Conservation (phyloP, 2,113 vertebrate genomes). For the Cygnus buccinator region DNA sequence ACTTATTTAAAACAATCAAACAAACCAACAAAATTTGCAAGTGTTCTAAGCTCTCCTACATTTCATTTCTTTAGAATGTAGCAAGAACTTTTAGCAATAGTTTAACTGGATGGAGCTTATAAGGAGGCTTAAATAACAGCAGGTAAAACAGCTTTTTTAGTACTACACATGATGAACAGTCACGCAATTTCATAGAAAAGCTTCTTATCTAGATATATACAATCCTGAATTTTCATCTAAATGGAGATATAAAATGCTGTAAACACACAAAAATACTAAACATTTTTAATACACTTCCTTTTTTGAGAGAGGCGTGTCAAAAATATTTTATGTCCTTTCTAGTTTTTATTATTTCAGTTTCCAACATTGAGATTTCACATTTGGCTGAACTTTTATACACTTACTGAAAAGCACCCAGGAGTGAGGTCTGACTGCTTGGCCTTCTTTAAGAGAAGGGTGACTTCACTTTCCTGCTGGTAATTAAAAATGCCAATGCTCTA, state of each 20-base stretch:
- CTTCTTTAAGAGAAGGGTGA: not conserved
- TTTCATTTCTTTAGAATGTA: not conserved
- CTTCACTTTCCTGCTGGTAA: not conserved
- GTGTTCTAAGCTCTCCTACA: not conserved
- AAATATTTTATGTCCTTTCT: not conserved
- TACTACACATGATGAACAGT: not conserved
- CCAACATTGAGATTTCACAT: not conserved
- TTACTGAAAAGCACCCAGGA: not conserved
- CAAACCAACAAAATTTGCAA: not conserved
- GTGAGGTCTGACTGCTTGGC: not conserved
- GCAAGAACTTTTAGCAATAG: not conserved
- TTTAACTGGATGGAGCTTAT: fast-evolving
- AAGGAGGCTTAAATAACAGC: not conserved
- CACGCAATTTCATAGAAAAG: not conserved
- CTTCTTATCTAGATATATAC: not conserved
- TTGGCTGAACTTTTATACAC: not conserved
- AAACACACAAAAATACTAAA: not conserved
- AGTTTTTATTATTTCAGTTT: not conserved
- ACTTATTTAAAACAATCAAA: not conserved
- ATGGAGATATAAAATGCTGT: not conserved
- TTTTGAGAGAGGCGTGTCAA: not conserved
- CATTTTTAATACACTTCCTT: not conserved
- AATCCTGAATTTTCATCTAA: not conserved
- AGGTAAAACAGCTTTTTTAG: not conserved
- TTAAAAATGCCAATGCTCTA: not conserved